Evolutionary conservation across 2,797 vertebrate species (phyloP), one percentile per base, ranked within the genome.

Genomic region (Trachops cirrhosus): DNA sequence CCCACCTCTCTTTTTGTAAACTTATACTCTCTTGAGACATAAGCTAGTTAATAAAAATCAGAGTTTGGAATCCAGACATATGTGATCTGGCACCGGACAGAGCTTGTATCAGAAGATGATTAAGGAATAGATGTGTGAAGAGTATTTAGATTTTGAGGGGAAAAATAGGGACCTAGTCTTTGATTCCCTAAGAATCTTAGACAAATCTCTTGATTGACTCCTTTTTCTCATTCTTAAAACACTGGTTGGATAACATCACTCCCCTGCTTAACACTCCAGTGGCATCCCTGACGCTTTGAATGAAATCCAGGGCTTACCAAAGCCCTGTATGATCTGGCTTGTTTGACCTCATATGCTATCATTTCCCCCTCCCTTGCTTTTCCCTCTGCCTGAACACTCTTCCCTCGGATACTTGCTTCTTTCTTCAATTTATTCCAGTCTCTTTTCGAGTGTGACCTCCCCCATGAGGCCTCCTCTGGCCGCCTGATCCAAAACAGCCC

Each of bases 81-180:
- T 68, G 24, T 91, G 34, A 91, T 87, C 37, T 77, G 80, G 50
- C 9, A n/a, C 59, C 44, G 3, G 50, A 74, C 32, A 74, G 59
- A 96, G 21, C 44, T 87, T 93, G 68, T 94, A 34, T 86, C 32
- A 74, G 24, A 83, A 84, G 34, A 9, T 93, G 18, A 29, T 79
- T 89, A 96, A 77, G 67, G 95, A 95, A 77, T 44, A 82, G 15
- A 32, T 90, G 32, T 86, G 37, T 85, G 48, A 84, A 93, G 57
- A 80, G 78, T 78, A 68, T 84, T 95, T 82, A 89, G 12, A 52
- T 84, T 80, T 93, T 41, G 44, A 73, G 50, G 62, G 4, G 6
- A 7, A 16, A 24, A 26, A 57, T 37, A 52, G 41, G 11, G 73
- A 37, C 89, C 26, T 93, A 21, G 77, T 82, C 22, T 92, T 87